Conservation (phyloP, 2,113 vertebrate species). For the Laticauda colubrina region DNA sequence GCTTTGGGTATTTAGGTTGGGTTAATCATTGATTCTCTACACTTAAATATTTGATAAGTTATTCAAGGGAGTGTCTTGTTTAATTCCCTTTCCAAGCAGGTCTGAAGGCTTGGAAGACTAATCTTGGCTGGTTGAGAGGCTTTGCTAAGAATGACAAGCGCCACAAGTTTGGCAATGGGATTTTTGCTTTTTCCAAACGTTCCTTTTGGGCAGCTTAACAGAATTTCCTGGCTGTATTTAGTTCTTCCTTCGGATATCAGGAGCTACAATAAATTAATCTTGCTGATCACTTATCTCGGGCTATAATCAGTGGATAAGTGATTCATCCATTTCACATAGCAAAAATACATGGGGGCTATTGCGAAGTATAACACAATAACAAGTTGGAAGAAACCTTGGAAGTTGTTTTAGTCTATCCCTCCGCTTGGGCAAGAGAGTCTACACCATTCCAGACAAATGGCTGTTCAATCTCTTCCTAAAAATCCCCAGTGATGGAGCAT, state of each 20-base stretch:
- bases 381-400: background rate
- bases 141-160: background rate
- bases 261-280: background rate
- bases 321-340: background rate
- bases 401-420: background rate
- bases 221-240: background rate
- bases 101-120: background rate
- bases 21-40: background rate
- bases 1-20: conserved; percentile 14
- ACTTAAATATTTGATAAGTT: conserved; percentile 13
- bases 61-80: conserved; percentile 1
- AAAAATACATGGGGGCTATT: background rate
- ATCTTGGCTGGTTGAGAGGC: background rate
- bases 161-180: background rate
- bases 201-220: too few species aligned
- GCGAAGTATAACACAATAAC: background rate
- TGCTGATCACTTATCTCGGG: background rate
- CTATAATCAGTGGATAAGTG: background rate
- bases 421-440: background rate
- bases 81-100: background rate
- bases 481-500: background rate
- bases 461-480: background rate
- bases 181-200: background rate
- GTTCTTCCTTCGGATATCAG: background rate
- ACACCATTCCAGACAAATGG: background rate